phyloP scores from a whole-genome alignment of 2,888 invertebrate genomes.

The Camptogramma bilineatum region DNA sequence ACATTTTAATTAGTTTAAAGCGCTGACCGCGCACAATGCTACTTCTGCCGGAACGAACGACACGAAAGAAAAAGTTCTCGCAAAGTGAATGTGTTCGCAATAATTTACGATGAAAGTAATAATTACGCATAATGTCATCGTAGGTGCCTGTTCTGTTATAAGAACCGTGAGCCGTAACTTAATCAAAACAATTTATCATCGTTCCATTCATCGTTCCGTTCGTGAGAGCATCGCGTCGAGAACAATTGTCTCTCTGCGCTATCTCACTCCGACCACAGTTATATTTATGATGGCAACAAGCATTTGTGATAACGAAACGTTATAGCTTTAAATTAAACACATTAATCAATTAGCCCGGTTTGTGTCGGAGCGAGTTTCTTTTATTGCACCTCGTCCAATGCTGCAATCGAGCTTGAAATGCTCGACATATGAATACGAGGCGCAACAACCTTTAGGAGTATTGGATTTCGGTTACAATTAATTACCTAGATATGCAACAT shows the following conservation, averaged over 20 bases:
- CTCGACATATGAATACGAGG: conserved; percentile 9
- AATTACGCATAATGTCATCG: conserved; percentile 36
- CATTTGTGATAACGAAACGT: conserved; percentile 39
- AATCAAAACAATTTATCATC: conserved; percentile 66
- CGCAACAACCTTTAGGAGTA: conserved; percentile 2
- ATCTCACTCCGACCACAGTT: conserved; percentile 32
- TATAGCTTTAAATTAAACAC: conserved; percentile 57
- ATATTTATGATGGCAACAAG: conserved; percentile 44
- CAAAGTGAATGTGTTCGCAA: conserved; percentile 39
- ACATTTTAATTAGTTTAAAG: conserved; percentile 47
- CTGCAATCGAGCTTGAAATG: conserved; percentile 19
- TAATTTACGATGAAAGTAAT: conserved; percentile 42
- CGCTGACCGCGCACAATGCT: conserved; percentile 39
- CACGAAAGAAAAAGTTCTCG: conserved; percentile 39
- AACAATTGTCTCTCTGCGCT: conserved; percentile 52
- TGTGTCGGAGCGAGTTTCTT: conserved; percentile 47
- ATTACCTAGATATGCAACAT: conserved; percentile 12
- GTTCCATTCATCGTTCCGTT: conserved; percentile 55
- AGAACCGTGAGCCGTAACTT: conserved; percentile 43
- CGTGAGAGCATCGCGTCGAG: conserved; percentile 56
- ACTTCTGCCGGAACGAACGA: conserved; percentile 39
- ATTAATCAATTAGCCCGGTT: conserved; percentile 61
- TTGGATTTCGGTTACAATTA: conserved; percentile 20
- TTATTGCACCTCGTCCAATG: conserved; percentile 48
- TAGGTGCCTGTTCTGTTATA: conserved; percentile 33